Percentiles rank a stretch among this genome's conserved stretches.
These are phyloP conservation scores for Eulimnadia texana DNA, from an alignment of 1,140 invertebrate genomes.

Conservation along the genomic window DNA sequence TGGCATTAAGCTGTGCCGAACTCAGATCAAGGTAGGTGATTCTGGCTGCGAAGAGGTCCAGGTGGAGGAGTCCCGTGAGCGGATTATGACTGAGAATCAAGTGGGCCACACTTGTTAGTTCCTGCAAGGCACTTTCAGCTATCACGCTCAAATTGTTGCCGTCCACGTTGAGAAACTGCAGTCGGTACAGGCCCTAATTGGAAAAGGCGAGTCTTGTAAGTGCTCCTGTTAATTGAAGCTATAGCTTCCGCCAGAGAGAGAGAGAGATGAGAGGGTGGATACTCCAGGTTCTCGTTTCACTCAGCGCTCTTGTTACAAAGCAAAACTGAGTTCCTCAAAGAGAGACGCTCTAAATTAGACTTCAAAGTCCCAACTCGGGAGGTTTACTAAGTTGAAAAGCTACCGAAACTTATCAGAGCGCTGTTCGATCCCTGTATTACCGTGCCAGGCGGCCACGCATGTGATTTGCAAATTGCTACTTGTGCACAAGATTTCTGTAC, in stretches of 20 bases:
- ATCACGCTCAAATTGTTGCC: slow-evolving; percentile 54
- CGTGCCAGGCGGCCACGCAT: no score
- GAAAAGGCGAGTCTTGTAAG: background rate
- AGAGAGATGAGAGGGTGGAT: no score
- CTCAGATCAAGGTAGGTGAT: slow-evolving; percentile 69
- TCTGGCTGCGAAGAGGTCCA: slow-evolving; percentile 44
- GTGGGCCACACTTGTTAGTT: slow-evolving; percentile 55
- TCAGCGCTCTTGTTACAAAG: no score
- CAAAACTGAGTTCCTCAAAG: no score
- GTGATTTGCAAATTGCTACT: background rate
- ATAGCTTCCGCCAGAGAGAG: no score
- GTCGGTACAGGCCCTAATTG: slow-evolving; percentile 38
- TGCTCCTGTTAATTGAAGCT: background rate
- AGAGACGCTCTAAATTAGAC: no score
- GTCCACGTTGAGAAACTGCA: slow-evolving; percentile 66
- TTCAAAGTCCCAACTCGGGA: no score
- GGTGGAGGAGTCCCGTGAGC: slow-evolving; percentile 22
- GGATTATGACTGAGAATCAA: slow-evolving; percentile 37
- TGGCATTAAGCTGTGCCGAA: slow-evolving; percentile 53
- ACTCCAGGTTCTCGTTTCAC: no score
- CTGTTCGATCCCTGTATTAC: no score
- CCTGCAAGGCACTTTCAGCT: slow-evolving; percentile 52
- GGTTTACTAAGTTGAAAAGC: no score
- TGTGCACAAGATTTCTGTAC: background rate
- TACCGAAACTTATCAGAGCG: no score